Conservation (phyloP, 2,113 vertebrate species). For the Prinia subflava region DNA sequence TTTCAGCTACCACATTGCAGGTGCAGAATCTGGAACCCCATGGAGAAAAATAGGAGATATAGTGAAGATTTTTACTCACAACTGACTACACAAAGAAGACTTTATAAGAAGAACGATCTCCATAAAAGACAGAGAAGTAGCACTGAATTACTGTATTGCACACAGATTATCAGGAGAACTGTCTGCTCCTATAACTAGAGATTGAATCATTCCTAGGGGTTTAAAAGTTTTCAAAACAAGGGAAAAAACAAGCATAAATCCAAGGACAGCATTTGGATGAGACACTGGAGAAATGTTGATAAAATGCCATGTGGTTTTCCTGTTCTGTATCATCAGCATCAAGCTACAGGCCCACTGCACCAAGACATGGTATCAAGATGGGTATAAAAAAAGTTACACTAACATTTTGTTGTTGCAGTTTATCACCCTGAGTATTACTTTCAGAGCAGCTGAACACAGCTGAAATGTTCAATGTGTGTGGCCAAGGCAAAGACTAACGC, state of each 20-base stretch:
- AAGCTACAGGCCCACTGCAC: not conserved
- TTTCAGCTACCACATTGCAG: not conserved
- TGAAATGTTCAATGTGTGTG: not conserved
- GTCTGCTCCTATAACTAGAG: not conserved
- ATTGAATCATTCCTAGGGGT: not conserved
- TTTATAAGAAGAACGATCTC: not conserved
- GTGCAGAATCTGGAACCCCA: not conserved
- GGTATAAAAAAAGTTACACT: not conserved
- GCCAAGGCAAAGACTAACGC: not conserved
- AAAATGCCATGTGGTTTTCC: not conserved
- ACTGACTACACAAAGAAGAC: not conserved
- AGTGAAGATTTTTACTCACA: not conserved
- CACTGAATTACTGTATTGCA: not conserved
- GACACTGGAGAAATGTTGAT: slow-evolving; percentile 10
- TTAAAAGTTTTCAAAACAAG: slow-evolving; percentile 28
- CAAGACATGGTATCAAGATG: not conserved
- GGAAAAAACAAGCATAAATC: slow-evolving; percentile 31
- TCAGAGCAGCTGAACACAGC: not conserved
- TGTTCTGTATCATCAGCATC: not conserved
- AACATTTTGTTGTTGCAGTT: not conserved
- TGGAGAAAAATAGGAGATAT: not conserved
- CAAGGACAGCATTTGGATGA: not conserved
- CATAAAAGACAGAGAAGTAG: not conserved
- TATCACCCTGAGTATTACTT: not conserved
- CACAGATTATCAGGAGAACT: not conserved